phyloP scores from a whole-genome alignment of 2,113 vertebrate species.

The Nothobranchius furzeri region DNA sequence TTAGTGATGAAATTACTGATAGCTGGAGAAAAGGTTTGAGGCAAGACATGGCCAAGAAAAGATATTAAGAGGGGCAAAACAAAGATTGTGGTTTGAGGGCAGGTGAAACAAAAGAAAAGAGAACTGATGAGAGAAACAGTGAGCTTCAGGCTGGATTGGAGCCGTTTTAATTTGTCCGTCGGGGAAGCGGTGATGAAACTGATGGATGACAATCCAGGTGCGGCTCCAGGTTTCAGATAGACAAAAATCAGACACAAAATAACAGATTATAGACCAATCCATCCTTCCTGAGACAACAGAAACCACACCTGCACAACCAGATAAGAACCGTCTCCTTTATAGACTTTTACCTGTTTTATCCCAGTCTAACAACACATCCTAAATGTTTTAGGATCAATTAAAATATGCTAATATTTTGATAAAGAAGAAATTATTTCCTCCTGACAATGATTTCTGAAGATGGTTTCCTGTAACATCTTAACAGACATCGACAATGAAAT shows the following conservation, averaged over 20 bases:
- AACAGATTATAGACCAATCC: background rate
- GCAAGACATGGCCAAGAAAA: background rate
- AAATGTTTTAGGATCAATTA: too few species aligned
- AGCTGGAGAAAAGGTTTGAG: background rate
- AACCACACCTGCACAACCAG: background rate
- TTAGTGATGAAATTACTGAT: conserved; percentile 7
- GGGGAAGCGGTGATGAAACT: conserved; percentile 6
- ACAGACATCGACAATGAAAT: too few species aligned
- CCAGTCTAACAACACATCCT: too few species aligned
- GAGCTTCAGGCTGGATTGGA: conserved; percentile 10
- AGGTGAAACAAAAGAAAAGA: background rate
- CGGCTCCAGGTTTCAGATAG: conserved; percentile 6
- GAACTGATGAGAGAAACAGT: background rate
- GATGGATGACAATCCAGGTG: conserved; percentile 26
- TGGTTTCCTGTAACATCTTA: too few species aligned
- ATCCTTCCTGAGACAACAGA: background rate
- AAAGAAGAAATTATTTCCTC: too few species aligned
- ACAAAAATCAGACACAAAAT: background rate
- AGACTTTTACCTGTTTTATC: too few species aligned
- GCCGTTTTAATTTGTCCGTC: conserved; percentile 33
- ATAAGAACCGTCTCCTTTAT: background rate
- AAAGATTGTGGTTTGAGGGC: background rate
- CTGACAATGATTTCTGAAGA: too few species aligned
- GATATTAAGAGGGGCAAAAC: background rate
- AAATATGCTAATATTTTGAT: too few species aligned